These are phyloP conservation scores for Esox masquinongy DNA, from an alignment of 2,797 vertebrate genomes.

Conservation along the genomic window DNA sequence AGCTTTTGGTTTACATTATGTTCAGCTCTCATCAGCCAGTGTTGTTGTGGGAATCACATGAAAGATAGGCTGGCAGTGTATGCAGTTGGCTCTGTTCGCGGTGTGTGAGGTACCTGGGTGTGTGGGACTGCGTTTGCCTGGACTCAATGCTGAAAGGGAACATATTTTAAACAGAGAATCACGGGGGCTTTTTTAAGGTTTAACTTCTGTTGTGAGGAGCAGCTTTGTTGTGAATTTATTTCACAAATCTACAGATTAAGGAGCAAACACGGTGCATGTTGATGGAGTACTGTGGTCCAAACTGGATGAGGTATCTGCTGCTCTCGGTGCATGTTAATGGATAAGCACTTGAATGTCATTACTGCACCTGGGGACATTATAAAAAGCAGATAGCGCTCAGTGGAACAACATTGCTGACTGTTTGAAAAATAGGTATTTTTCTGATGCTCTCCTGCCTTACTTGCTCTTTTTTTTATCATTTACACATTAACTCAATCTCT, in stretches of 20 bases:
- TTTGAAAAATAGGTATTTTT: slow-evolving; percentile 34
- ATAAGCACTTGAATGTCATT: not conserved
- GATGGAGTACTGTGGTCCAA: not conserved
- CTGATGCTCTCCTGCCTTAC: slow-evolving; percentile 32
- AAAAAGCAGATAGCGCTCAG: not conserved
- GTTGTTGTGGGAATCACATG: slow-evolving; percentile 12
- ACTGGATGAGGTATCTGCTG: not conserved
- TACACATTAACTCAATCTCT: slow-evolving; percentile 63
- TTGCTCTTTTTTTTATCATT: slow-evolving; percentile 37
- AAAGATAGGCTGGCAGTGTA: not conserved
- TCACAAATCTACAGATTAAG: not conserved
- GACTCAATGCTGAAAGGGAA: not conserved
- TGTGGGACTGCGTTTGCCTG: not conserved
- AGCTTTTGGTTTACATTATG: slow-evolving; percentile 6
- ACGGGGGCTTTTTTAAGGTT: not conserved
- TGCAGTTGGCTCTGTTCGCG: not conserved
- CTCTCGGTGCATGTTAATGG: not conserved
- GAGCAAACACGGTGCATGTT: not conserved
- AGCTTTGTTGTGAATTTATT: not conserved
- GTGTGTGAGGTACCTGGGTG: slow-evolving; percentile 3
- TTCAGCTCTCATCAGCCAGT: not conserved
- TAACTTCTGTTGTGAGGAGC: not conserved
- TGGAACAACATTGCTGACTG: slow-evolving; percentile 5
- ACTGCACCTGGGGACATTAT: not conserved
- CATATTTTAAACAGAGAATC: not conserved